Percentiles rank a stretch among this genome's conserved stretches.
These are phyloP conservation scores for Tetragonula clypearis DNA, from an alignment of 1,140 invertebrate genomes.

Conservation along the genomic window DNA sequence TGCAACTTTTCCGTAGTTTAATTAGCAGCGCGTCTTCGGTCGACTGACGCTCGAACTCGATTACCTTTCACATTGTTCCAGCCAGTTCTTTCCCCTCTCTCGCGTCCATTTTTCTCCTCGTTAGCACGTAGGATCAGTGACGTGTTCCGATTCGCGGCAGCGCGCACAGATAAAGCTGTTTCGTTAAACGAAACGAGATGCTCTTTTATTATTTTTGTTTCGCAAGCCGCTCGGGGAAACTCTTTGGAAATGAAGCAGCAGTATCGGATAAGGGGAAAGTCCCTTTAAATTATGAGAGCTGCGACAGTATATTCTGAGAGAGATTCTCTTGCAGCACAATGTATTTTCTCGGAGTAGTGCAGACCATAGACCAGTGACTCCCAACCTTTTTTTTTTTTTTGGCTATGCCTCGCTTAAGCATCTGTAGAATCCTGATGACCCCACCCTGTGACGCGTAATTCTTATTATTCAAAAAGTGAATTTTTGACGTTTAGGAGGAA, in stretches of 20 bases:
- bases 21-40: constrained; percentile 23
- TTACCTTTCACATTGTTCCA: not conserved
- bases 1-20: constrained; percentile 17
- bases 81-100: not conserved
- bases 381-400: no score
- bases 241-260: not conserved
- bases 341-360: no score
- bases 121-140: not conserved
- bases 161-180: not conserved
- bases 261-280: not conserved
- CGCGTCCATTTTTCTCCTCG: not conserved
- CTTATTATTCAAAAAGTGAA: no score
- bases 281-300: not conserved
- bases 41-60: not conserved
- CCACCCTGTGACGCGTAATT: no score
- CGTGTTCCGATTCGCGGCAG: not conserved
- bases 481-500: no score
- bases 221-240: no score
- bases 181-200: not conserved
- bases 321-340: no score
- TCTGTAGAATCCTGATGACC: no score
- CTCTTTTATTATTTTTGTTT: not conserved
- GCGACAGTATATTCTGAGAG: not conserved
- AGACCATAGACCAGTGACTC: no score
- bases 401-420: no score